Evolutionary conservation across 1,140 invertebrate genomes (phyloP), one percentile per base, ranked within the genome.

Genomic region (Drosophila saltans): DNA sequence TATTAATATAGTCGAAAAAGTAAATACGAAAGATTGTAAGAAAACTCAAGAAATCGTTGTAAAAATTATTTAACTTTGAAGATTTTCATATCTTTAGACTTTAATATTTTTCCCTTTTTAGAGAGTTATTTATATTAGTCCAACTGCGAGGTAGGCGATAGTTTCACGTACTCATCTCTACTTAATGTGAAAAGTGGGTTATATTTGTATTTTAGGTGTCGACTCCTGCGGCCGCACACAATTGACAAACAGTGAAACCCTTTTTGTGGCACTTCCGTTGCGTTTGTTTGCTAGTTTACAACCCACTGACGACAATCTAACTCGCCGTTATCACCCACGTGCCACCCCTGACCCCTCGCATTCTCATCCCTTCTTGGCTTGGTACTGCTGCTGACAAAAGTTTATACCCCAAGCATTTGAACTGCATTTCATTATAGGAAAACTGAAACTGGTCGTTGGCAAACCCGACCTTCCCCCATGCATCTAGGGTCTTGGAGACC

Each of bases 171-270:
- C 5, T 26, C 10, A 21, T 45, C 60, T 62, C 60, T 41, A 30
- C 61, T 55, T 66, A 65, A 78, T 78, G 7, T 52, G 45, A 11
- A 52, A 52, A 52, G 24, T 52, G 45, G 45, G 45, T 52, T 52
- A 52, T 52, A 52, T 52, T 52, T 52, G 45, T 73, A 72, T 77
- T 60, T 77, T 83, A 89, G 84, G 83, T 88, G 84, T 89, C 76
- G 62, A 72, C 69, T 69, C 65, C 36, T 82, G 77, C 77, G 80
- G 74, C 77, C 72, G 66, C 83, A 83, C 80, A 83, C 83, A 88
- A 88, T 88, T 89, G 84, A 89, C 83, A 81, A 89, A 88, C 84
- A 89, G 80, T 84, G 81, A 78, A 89, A 89, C 85, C 85, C 81
- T 89, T 89, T 89, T 85, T 90, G 81, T 89, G 84, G 81, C 78